A percentile compares a stretch with the other conserved stretches of the same genome.
phyloP scores from a whole-genome alignment of 2,888 invertebrate genomes.

The Candidula unifasciata region DNA sequence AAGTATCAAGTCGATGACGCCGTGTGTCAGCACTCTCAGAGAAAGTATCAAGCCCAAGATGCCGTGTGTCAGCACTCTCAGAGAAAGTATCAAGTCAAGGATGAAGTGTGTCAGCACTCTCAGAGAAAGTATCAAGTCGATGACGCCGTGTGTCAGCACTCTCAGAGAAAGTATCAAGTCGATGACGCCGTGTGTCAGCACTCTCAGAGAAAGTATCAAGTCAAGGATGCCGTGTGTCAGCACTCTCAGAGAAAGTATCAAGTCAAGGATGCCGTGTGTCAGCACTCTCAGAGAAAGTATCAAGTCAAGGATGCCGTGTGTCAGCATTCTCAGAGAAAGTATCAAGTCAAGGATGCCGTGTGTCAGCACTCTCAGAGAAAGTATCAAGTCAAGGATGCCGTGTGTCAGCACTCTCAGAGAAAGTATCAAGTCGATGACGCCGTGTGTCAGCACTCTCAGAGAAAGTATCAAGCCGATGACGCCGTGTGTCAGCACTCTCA shows the following conservation, averaged over 20 bases:
- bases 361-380: not conserved
- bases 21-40: not conserved
- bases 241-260: not conserved
- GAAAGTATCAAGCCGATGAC: not conserved
- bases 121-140: not conserved
- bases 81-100: not conserved
- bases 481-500: not conserved
- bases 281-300: not conserved
- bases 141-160: not conserved
- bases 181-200: not conserved
- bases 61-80: not conserved
- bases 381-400: not conserved
- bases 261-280: not conserved
- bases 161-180: not conserved
- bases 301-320: not conserved
- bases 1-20: not conserved
- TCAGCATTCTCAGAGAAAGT: not conserved
- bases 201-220: not conserved
- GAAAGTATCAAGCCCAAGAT: not conserved
- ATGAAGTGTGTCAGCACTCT: not conserved
- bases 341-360: not conserved
- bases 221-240: not conserved
- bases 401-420: not conserved
- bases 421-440: not conserved
- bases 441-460: not conserved